phyloP scores from a whole-genome alignment of 1,140 invertebrate species.

The Neoseiulus cucumeris region DNA sequence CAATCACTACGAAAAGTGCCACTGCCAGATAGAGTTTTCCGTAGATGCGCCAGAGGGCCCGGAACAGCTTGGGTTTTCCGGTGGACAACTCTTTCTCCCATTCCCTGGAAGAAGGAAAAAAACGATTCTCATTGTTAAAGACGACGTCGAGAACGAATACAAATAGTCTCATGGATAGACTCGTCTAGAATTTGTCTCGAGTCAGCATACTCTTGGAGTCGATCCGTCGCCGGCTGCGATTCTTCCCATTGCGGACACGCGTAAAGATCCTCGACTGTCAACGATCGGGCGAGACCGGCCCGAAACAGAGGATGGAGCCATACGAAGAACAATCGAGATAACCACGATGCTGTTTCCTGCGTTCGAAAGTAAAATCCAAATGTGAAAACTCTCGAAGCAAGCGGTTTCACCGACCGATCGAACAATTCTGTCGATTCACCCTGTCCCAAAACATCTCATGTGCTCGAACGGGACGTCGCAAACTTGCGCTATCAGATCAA shows the following conservation, averaged over 20 bases:
- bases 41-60: not conserved
- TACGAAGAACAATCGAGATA: not conserved
- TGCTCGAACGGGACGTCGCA: too few relatives aligned
- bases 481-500: too few relatives aligned
- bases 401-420: too few relatives aligned
- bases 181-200: not conserved
- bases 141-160: not conserved
- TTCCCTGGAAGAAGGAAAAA: not conserved
- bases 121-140: not conserved
- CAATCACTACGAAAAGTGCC: conserved; percentile 13
- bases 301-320: not conserved
- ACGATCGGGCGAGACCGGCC: not conserved
- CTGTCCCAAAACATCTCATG: too few relatives aligned
- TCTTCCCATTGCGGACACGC: conserved; percentile 4
- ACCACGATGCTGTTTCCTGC: not conserved
- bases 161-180: not conserved
- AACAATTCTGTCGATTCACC: too few relatives aligned
- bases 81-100: conserved; percentile 6
- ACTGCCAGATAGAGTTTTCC: not conserved
- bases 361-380: not conserved
- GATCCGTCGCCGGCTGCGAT: not conserved
- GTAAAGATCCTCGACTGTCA: not conserved
- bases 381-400: too few relatives aligned
- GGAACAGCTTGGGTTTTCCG: not conserved
- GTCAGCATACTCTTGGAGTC: not conserved